phyloP scores from a whole-genome alignment of 92 coral and sea anemone species.

The Pocillopora meandrina region DNA sequence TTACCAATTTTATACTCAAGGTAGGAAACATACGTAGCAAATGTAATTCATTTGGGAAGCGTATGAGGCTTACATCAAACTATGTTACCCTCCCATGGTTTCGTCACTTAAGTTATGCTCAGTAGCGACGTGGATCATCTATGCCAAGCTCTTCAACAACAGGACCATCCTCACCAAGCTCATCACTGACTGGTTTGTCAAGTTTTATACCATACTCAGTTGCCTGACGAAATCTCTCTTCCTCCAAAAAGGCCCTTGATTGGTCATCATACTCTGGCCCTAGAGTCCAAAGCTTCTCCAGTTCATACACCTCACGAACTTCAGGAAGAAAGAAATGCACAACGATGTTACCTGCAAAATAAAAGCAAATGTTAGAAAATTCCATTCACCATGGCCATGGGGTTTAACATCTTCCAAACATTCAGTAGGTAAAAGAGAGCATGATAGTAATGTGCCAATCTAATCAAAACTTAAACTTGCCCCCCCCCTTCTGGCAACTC shows the following conservation, averaged over 20 bases:
- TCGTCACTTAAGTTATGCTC: neutral
- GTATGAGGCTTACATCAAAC: too few species aligned
- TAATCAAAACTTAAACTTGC: too few species aligned
- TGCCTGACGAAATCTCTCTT: constrained; percentile 43
- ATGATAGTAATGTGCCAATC: too few species aligned
- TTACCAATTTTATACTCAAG: too few species aligned
- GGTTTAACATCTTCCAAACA: too few species aligned
- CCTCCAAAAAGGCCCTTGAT: constrained; percentile 75
- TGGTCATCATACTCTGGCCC: constrained; percentile 94
- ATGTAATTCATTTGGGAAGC: too few species aligned
- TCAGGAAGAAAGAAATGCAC: constrained; percentile 96
- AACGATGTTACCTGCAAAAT: constrained; percentile 73
- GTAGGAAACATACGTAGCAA: too few species aligned
- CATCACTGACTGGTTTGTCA: neutral
- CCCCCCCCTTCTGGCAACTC: too few species aligned
- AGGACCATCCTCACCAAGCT: neutral
- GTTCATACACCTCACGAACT: constrained; percentile 79
- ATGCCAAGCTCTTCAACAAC: neutral
- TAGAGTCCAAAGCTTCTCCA: constrained; percentile 94
- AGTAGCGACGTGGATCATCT: neutral
- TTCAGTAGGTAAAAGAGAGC: too few species aligned
- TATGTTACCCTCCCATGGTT: too few species aligned
- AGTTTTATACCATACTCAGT: constrained; percentile 19
- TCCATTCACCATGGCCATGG: too few species aligned
- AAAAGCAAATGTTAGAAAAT: neutral